phyloP scores from a whole-genome alignment of 2,888 invertebrate genomes.

The Patella caerulea region DNA sequence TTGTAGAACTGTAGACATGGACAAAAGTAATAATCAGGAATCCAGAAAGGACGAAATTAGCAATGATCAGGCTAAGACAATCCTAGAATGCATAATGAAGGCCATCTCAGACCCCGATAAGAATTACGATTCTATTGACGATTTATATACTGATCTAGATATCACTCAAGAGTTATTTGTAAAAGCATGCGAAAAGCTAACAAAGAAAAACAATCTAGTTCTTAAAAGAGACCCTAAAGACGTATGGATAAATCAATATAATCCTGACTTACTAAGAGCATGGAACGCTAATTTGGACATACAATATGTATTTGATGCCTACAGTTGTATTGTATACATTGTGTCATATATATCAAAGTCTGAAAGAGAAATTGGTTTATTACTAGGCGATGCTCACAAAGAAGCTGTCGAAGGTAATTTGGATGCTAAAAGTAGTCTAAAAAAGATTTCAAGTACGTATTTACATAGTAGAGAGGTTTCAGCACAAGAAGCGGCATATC shows the following conservation, averaged over 20 bases:
- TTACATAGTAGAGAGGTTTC: conserved; percentile 34
- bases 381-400: conserved; percentile 26
- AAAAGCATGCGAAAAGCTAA: neutral
- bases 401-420: conserved; percentile 29
- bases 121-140: neutral
- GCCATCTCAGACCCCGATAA: neutral
- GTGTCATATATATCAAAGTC: conserved; percentile 46
- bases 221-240: conserved; percentile 16
- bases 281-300: conserved; percentile 19
- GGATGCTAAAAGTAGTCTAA: conserved; percentile 27
- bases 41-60: neutral
- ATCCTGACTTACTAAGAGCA: conserved; percentile 2
- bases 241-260: conserved; percentile 25
- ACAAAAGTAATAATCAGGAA: conserved; percentile 10
- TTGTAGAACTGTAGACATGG: neutral
- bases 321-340: conserved; percentile 36
- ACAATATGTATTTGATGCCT: conserved; percentile 27
- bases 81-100: neutral
- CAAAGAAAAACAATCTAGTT: neutral
- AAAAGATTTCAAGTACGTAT: conserved; percentile 24
- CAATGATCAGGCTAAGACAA: neutral
- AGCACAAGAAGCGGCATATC: conserved; percentile 31
- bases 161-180: neutral
- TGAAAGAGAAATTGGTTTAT: conserved; percentile 30
- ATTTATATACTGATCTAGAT: neutral